Base-by-base conservation (phyloP, 2,797 vertebrate genomes). In the Ceryle rudis region DNA sequence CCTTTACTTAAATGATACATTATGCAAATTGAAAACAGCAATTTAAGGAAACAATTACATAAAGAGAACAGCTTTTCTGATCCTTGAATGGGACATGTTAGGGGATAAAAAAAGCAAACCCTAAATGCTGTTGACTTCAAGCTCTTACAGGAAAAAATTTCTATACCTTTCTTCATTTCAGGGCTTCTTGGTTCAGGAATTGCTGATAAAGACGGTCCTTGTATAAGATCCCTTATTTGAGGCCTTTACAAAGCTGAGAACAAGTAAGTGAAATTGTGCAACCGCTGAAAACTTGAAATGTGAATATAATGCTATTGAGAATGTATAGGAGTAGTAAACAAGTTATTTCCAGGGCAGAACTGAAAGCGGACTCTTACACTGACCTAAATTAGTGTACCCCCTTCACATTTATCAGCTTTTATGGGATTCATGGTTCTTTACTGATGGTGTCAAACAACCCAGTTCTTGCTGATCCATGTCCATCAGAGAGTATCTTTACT, bases 21-120 rank as follows among this genome's bases (percentile, higher is more conserved):
- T 95, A 97, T 96, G 95, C 86, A 96, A 96, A 94, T 93, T 58
- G 82, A 95, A 97, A 97, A 88, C 85, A 95, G 91, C 93, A 94
- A 72, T 95, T 96, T 91, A 93, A 82, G 93, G 93, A 90, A 95
- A 95, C 82, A 95, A 97, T 95, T 93, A 91, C 73, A 95, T 93
- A 91, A 93, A 97, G 91, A 67, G 89, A 96, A 81, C 61, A 92
- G 74, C 44, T 94, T 95, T 90, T 91, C 77, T 87, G 61, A 92
- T 96, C 35, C 69, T 86, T 31, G 5, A 92, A 88, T 81, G 95
- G 94, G 94, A 95, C 96, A 95, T 93, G 87, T 55, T 92, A 90
- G 47, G 54, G 46, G 88, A 94, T 95, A 93, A 95, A 96, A 96
- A 96, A 95, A 97, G 77, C 73, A 83, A 86, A 47, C 20, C 62